Conservation (phyloP, 53 echinoderm and acorn worm species). For the Astropecten irregularis region DNA sequence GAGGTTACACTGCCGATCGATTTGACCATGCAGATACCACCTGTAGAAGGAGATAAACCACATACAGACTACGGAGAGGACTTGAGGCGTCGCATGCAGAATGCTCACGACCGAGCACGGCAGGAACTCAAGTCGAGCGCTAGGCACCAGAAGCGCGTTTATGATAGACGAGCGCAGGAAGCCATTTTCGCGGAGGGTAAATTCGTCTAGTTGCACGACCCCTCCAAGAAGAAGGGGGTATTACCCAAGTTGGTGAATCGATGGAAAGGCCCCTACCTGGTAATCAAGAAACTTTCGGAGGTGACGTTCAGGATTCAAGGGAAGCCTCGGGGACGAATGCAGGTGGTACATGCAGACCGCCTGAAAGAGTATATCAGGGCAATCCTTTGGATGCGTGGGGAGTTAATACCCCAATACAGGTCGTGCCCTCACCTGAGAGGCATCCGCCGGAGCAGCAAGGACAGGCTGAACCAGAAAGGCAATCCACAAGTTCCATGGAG, state of each 20-base stretch:
- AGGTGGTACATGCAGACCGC: conserved; percentile 42
- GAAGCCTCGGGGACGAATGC: not conserved
- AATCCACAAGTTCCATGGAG: not conserved
- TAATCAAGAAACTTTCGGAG: not conserved
- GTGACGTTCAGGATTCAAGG: not conserved
- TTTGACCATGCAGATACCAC: conserved; percentile 4
- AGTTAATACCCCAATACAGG: not conserved
- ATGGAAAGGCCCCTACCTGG: conserved; percentile 4
- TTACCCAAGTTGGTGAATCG: not conserved
- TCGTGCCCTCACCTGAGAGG: not conserved
- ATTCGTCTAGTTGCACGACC: not conserved
- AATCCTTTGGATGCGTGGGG: not conserved
- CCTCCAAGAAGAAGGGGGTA: not conserved
- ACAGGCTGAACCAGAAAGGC: not conserved
- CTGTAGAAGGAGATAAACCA: not conserved
- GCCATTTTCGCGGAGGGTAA: not conserved
- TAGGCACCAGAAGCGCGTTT: conserved; percentile 13
- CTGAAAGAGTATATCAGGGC: conserved; percentile 20
- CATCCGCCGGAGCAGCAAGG: not conserved
- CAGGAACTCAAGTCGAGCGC: not conserved
- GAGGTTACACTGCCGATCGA: conserved; percentile 18
- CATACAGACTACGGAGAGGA: conserved; percentile 2
- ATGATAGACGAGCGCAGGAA: conserved; percentile 9
- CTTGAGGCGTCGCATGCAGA: conserved; percentile 6
- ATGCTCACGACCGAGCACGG: conserved; percentile 4